Evolutionary conservation across 2,797 vertebrate genomes (phyloP), one percentile per base, ranked within the genome.

Genomic region (Poeciliopsis presidionis): DNA sequence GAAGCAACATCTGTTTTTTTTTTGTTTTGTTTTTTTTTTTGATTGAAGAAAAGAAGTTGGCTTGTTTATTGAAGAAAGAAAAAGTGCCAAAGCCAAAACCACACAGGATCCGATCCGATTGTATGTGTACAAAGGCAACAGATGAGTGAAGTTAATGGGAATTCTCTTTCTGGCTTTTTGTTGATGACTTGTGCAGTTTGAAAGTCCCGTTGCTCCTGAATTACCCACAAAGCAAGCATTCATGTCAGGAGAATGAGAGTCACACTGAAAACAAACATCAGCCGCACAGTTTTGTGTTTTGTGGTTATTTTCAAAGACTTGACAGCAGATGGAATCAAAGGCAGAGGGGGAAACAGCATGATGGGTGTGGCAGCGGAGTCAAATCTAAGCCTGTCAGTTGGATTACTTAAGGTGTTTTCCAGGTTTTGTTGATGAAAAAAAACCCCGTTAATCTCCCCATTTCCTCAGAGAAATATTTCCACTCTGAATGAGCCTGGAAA

Each of bases 161-260:
- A 78, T 76, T 75, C 91, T 82, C 85, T 78, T 76, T 39, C 45
- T 25, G 70, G 76, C 63, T 61, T 84, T 84, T 83, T 76, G 85
- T 87, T 83, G 83, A 88, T 83, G 87, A 87, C 79, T 88, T 74
- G 72, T 61, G 45, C 39, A 81, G 79, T 85, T 89, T 69, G 59
- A 77, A 81, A 72, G 80, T 82, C 81, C 81, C 11, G 3, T 25
- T 47, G 72, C 57, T 81, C 72, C 76, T 63, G 71, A 85, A 73
- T 77, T 36, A 65, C 87, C 81, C 85, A 43, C 81, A 79, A 70
- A 61, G 59, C 72, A 25, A 63, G 83, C 84, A 77, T 63, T 41
- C 33, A 69, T 59, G 57, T 55, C 72, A 47, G 30, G 41, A 13
- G 47, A 78, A 75, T 72, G 78, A 69, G 79, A 0, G 20, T 14